Percentiles rank a stretch among this genome's conserved stretches.
Evolutionary conservation across 2,797 vertebrate genomes (phyloP).

Genomic region (Leptatherina wallacei): DNA sequence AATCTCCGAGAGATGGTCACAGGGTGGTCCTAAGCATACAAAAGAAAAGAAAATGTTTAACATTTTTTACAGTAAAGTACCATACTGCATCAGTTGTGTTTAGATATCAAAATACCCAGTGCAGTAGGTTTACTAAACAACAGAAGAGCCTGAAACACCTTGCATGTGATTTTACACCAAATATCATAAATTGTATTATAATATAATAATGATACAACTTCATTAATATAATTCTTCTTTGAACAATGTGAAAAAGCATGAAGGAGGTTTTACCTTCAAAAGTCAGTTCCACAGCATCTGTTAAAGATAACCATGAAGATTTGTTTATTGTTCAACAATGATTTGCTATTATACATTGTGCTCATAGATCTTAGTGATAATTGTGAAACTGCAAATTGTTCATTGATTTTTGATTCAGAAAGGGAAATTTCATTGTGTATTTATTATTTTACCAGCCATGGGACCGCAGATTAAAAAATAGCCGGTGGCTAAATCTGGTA

Average conservation of each 20-base stretch:
- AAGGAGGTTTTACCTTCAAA: not conserved
- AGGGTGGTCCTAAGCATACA: not conserved
- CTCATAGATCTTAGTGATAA: not conserved
- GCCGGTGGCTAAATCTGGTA: no score
- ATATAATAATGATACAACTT: no score
- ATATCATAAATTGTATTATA: no score
- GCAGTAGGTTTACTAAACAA: not conserved
- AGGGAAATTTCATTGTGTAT: no score
- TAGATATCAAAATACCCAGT: not conserved
- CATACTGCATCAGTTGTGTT: not conserved
- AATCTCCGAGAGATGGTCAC: not conserved
- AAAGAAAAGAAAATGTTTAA: not conserved
- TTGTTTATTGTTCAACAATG: not conserved
- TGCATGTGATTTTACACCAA: no score
- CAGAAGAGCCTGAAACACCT: no score
- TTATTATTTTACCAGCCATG: no score
- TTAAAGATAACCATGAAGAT: not conserved
- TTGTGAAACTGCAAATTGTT: not conserved
- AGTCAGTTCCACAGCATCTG: not conserved
- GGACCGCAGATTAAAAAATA: no score
- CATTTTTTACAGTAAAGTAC: not conserved
- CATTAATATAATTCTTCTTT: no score
- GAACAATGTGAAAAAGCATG: no score
- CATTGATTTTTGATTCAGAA: no score
- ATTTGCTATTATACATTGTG: not conserved